These are phyloP conservation scores for Hydractinia echinata DNA, from an alignment of 30 jellyfish, hydroid and myxozoan genomes.

Conservation along the genomic window DNA sequence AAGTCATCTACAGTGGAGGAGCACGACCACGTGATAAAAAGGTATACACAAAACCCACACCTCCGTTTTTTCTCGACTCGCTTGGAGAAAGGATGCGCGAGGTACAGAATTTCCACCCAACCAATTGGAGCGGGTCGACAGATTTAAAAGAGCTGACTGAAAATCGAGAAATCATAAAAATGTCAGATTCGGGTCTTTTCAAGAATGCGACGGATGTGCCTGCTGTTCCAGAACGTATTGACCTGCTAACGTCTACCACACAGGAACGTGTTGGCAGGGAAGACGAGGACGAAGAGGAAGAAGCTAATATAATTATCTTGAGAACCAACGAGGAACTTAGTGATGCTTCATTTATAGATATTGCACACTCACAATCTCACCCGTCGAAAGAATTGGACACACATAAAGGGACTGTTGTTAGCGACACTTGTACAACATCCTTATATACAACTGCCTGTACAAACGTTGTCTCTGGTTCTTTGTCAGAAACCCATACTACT, in stretches of 20 bases:
- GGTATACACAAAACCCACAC: not conserved
- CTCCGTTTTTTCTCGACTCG: not conserved
- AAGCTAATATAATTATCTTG: not conserved
- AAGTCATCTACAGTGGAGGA: conserved; percentile 11
- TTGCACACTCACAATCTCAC: not conserved
- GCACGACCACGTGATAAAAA: conserved; percentile 19
- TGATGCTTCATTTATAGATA: not conserved
- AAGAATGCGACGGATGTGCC: not conserved
- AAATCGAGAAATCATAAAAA: too few species aligned
- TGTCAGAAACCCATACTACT: not conserved
- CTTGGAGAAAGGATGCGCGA: not conserved
- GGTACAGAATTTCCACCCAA: not conserved
- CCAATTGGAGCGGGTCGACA: not conserved
- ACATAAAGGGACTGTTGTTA: not conserved
- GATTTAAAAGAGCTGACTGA: not conserved
- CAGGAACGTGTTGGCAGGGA: not conserved
- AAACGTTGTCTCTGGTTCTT: too few species aligned
- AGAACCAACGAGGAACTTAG: not conserved
- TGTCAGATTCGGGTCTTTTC: too few species aligned
- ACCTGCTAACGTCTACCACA: not conserved
- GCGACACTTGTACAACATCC: not conserved
- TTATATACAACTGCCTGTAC: not conserved
- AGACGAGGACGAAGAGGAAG: not conserved
- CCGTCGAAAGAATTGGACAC: not conserved
- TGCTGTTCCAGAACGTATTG: not conserved